A percentile compares a stretch with the other conserved stretches of the same genome.
These are phyloP conservation scores for Telmatherina bonti DNA, from an alignment of 2,797 vertebrate genomes.

Conservation along the genomic window DNA sequence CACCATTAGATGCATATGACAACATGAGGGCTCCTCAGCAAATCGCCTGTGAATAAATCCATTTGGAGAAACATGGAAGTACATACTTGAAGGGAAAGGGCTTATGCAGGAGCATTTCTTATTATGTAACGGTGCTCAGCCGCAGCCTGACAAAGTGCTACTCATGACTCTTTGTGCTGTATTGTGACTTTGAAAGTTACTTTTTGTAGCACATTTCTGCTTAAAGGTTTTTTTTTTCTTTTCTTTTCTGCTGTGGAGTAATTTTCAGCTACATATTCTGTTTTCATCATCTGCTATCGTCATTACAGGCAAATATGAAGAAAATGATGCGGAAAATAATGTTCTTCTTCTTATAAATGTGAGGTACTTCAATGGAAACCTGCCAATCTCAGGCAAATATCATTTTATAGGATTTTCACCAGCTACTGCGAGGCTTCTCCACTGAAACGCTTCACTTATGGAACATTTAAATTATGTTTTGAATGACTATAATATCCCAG, in stretches of 20 bases:
- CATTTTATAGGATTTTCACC: background rate
- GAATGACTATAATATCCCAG: too few species aligned
- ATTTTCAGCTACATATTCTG: conserved; percentile 9
- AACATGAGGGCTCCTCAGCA: background rate
- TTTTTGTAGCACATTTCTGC: background rate
- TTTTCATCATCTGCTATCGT: background rate
- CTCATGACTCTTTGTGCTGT: conserved; percentile 44
- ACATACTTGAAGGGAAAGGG: conserved; percentile 47
- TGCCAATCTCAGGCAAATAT: background rate
- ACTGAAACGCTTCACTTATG: too few species aligned
- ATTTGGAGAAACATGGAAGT: conserved; percentile 32
- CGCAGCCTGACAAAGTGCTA: conserved; percentile 29
- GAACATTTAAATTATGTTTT: too few species aligned
- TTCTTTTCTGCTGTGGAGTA: background rate
- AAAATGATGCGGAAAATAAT: background rate
- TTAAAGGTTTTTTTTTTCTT: too few species aligned
- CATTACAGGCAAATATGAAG: background rate
- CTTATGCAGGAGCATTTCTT: conserved; percentile 11
- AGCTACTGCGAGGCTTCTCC: too few species aligned
- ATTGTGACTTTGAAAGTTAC: conserved; percentile 18
- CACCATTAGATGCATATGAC: conserved; percentile 13
- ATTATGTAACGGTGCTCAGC: conserved; percentile 44
- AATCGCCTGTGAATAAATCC: conserved; percentile 26
- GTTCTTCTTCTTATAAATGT: background rate
- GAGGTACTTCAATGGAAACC: conserved; percentile 8